Percentiles rank a stretch among this genome's conserved stretches.
These are phyloP conservation scores for Drosophila baimaii DNA, from an alignment of 1,140 invertebrate species.

Conservation along the genomic window DNA sequence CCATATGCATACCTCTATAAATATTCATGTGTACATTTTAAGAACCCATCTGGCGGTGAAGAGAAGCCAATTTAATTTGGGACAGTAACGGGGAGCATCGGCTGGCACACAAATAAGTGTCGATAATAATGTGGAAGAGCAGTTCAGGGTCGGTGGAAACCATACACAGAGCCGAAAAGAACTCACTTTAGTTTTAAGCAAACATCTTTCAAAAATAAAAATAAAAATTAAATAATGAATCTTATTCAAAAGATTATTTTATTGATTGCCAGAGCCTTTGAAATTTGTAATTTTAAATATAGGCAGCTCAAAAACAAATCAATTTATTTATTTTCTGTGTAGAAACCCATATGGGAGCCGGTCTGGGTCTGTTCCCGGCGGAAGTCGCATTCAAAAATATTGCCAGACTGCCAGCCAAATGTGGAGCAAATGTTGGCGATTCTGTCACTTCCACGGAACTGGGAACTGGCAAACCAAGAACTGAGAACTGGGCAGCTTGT, in stretches of 20 bases:
- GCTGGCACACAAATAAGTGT: slow-evolving; percentile 39
- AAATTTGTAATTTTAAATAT: no score
- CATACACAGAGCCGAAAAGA: not conserved
- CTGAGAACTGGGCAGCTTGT: slow-evolving; percentile 41
- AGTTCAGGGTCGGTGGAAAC: slow-evolving; percentile 16
- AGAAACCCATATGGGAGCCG: slow-evolving; percentile 8
- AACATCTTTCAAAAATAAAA: no score
- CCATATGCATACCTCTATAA: slow-evolving; percentile 32
- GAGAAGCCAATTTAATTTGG: slow-evolving; percentile 42
- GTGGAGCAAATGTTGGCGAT: slow-evolving; percentile 61
- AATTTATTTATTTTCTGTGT: slow-evolving; percentile 7
- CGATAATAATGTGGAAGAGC: slow-evolving; percentile 40
- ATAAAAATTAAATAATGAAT: no score
- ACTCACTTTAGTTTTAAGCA: not conserved
- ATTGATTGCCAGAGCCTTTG: no score
- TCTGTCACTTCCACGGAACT: slow-evolving; percentile 60
- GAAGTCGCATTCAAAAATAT: slow-evolving; percentile 53
- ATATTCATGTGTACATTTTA: slow-evolving; percentile 37
- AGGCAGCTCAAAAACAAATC: not conserved
- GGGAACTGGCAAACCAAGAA: slow-evolving; percentile 7
- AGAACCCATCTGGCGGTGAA: slow-evolving; percentile 28
- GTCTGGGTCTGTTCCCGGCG: slow-evolving; percentile 30
- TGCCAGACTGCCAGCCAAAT: slow-evolving; percentile 45
- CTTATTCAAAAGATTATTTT: no score
- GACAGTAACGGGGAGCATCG: slow-evolving; percentile 41